Evolutionary conservation across 1,140 invertebrate species (phyloP).

Genomic region (Hermetia illucens): DNA sequence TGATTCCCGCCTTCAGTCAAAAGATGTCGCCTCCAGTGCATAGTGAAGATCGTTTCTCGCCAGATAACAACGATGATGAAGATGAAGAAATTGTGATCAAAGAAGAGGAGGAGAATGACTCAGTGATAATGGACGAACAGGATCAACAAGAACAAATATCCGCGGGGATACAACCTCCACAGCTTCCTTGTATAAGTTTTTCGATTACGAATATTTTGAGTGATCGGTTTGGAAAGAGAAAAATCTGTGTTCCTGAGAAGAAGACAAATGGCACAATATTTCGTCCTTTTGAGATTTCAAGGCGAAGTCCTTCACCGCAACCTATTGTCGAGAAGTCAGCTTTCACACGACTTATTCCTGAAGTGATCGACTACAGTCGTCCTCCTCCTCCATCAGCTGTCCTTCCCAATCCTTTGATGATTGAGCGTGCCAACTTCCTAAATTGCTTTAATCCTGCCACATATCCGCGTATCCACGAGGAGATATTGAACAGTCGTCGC

Average conservation of each 20-base stretch:
- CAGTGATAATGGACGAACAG: slow-evolving; percentile 16
- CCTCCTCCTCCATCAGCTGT: slow-evolving; percentile 24
- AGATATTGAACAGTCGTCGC: slow-evolving; percentile 20
- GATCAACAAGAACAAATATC: background rate
- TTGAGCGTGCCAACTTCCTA: slow-evolving; percentile 26
- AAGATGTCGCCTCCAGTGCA: background rate
- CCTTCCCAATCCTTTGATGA: slow-evolving; percentile 26
- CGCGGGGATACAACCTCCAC: slow-evolving; percentile 11
- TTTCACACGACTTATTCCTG: slow-evolving; percentile 19
- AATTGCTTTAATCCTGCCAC: slow-evolving; percentile 29
- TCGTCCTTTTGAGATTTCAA: slow-evolving; percentile 21
- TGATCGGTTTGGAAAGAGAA: slow-evolving; percentile 24
- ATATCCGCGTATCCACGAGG: slow-evolving; percentile 29
- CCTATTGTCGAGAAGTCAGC: slow-evolving; percentile 20
- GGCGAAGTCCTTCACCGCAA: slow-evolving; percentile 13
- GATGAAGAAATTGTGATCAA: slow-evolving; percentile 28
- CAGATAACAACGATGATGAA: slow-evolving; percentile 23
- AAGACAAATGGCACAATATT: slow-evolving; percentile 10
- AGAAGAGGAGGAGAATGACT: slow-evolving; percentile 27
- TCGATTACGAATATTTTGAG: slow-evolving; percentile 30
- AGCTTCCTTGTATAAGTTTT: slow-evolving; percentile 23
- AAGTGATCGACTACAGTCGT: slow-evolving; percentile 25
- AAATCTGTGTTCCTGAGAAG: slow-evolving; percentile 9
- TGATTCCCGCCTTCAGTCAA: slow-evolving; percentile 8
- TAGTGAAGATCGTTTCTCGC: background rate